Evolutionary conservation across 2,113 vertebrate species (phyloP).

Genomic region (Oostethus manadensis): DNA sequence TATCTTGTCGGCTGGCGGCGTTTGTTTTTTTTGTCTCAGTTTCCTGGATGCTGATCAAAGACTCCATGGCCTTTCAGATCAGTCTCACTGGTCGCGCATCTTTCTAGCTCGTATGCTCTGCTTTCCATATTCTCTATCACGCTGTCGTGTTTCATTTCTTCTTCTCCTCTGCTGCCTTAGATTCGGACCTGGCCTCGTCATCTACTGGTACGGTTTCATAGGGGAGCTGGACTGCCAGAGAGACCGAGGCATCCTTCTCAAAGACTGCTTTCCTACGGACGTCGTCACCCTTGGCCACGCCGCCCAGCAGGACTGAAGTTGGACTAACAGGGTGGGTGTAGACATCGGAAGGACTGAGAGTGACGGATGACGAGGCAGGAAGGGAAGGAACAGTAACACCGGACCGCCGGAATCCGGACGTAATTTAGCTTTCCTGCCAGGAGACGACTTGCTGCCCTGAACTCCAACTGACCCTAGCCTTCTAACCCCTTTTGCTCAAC

Average conservation of each 20-base stretch:
- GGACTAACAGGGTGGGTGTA: slow-evolving; percentile 30
- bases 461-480: slow-evolving; percentile 84
- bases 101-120: slow-evolving; percentile 19
- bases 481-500: slow-evolving; percentile 35
- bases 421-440: slow-evolving; percentile 82
- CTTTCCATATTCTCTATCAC: slow-evolving; percentile 5
- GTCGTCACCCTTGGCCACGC: slow-evolving; percentile 82
- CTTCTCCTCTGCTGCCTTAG: slow-evolving; percentile 60
- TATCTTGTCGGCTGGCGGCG: slow-evolving; percentile 43
- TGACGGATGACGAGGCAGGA: slow-evolving; percentile 27
- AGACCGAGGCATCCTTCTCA: slow-evolving; percentile 91
- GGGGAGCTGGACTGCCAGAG: slow-evolving; percentile 93
- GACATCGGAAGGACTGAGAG: slow-evolving; percentile 40
- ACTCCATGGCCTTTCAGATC: slow-evolving; percentile 24
- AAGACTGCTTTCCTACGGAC: slow-evolving; percentile 91
- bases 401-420: slow-evolving; percentile 81
- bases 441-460: slow-evolving; percentile 78
- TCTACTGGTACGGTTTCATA: slow-evolving; percentile 98
- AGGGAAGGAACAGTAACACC: slow-evolving; percentile 28
- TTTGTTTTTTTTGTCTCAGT: slow-evolving; percentile 61
- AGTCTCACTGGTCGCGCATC: slow-evolving; percentile 24
- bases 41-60: slow-evolving; percentile 69
- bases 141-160: not conserved
- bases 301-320: slow-evolving; percentile 48
- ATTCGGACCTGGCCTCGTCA: slow-evolving; percentile 95